Conservation (phyloP, 2,113 vertebrate species). For the Todiramphus chloris region DNA sequence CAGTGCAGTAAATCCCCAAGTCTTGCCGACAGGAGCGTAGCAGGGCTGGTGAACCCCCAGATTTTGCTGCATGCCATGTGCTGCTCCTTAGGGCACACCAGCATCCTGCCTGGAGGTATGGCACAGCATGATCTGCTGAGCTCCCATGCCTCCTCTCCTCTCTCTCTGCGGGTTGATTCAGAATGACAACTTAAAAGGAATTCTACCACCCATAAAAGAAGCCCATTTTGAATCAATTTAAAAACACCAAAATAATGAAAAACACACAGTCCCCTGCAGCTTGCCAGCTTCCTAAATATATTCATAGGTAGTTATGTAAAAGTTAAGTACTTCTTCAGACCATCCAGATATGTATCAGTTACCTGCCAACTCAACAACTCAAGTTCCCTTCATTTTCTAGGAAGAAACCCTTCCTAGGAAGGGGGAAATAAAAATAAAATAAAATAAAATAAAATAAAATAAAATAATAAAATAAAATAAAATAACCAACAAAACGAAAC, state of each 20-base stretch:
- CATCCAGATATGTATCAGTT: not conserved
- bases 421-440: not conserved
- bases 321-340: constrained; percentile 46
- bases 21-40: not conserved
- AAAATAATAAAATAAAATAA: not conserved
- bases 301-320: constrained; percentile 4
- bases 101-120: not conserved
- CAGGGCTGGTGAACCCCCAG: not conserved
- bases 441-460: not conserved
- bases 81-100: not conserved
- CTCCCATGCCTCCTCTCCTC: not conserved
- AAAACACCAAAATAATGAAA: constrained; percentile 5
- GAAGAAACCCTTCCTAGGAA: not conserved
- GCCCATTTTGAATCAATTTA: not conserved
- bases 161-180: not conserved
- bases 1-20: fast-evolving
- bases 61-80: not conserved
- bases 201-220: not conserved
- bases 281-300: not conserved
- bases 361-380: constrained; percentile 22
- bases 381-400: not conserved
- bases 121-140: not conserved
- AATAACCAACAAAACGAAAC: not conserved
- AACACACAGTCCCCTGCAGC: not conserved
- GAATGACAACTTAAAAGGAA: constrained; percentile 2